These are phyloP conservation scores for Spialia ferax DNA, from an alignment of 2,888 invertebrate species.

Conservation along the genomic window DNA sequence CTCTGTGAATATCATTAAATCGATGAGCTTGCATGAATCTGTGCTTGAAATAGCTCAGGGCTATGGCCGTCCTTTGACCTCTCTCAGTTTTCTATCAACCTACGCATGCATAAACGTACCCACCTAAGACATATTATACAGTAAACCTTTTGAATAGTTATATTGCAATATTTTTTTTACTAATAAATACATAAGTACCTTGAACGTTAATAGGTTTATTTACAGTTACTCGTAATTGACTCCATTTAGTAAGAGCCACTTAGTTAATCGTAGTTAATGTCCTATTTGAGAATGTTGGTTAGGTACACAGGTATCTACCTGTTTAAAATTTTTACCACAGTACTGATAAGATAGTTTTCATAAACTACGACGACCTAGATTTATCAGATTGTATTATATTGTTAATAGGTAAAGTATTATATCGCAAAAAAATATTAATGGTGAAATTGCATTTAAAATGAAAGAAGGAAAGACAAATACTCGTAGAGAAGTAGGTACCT, in stretches of 20 bases:
- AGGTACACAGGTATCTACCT: too few relatives aligned
- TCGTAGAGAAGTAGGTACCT: too few relatives aligned
- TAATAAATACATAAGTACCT: constrained; percentile 3
- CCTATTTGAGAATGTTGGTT: constrained; percentile 26
- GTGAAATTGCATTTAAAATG: too few relatives aligned
- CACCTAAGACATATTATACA: background rate
- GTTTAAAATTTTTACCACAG: constrained; percentile 30
- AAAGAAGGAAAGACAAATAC: too few relatives aligned
- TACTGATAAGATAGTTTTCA: constrained; percentile 45
- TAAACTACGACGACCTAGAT: constrained; percentile 29
- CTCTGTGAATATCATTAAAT: constrained; percentile 26
- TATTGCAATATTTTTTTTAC: background rate
- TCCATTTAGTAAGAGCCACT: constrained; percentile 33
- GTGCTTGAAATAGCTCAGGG: constrained; percentile 52
- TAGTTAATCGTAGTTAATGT: constrained; percentile 30
- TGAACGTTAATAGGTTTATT: constrained; percentile 27
- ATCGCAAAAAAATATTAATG: background rate
- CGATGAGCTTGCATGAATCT: constrained; percentile 35
- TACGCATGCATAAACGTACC: constrained; percentile 23
- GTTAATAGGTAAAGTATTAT: constrained; percentile 4
- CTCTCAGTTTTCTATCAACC: constrained; percentile 52
- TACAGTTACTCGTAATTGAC: constrained; percentile 25
- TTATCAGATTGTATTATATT: constrained; percentile 16
- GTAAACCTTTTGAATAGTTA: background rate
- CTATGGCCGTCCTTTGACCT: constrained; percentile 74